phyloP scores from a whole-genome alignment of 1,140 invertebrate genomes.

The Camponotus pennsylvanicus region DNA sequence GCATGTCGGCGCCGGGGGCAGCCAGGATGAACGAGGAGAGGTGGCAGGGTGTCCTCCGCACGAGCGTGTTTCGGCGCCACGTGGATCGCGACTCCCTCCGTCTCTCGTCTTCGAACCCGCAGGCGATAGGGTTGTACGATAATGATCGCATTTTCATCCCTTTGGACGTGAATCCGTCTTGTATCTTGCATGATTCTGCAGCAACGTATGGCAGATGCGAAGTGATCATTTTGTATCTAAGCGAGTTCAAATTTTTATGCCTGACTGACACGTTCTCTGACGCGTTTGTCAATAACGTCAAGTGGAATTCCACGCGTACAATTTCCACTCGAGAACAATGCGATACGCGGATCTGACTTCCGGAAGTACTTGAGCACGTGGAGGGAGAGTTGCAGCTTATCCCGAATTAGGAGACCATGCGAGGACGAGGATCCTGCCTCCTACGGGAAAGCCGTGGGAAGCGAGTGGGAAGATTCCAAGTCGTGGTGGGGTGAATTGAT shows the following conservation, averaged over 20 bases:
- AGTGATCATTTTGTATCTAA: not conserved
- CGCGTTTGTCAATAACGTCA: not conserved
- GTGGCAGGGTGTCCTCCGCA: not conserved
- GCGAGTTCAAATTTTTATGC: not conserved
- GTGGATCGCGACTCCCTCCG: not conserved
- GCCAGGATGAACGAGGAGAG: not conserved
- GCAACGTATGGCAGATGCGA: not conserved
- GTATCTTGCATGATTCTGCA: not conserved
- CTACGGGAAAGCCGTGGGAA: constrained; percentile 37
- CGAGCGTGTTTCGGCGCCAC: constrained; percentile 10
- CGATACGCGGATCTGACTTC: constrained; percentile 1
- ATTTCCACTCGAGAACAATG: not conserved
- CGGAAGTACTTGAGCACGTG: constrained; percentile 35
- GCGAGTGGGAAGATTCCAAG: constrained; percentile 22
- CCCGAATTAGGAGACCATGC: constrained; percentile 55
- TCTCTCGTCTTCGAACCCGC: not conserved
- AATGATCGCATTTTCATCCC: not conserved
- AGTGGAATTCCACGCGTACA: not conserved
- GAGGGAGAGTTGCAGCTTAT: constrained; percentile 54
- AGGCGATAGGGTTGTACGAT: constrained; percentile 14
- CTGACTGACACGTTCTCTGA: not conserved
- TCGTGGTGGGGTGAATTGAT: constrained; percentile 10
- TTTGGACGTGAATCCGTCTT: not conserved
- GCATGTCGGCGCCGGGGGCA: constrained; percentile 41
- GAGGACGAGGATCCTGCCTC: constrained; percentile 25